These are phyloP conservation scores for Synanthedon vespiformis DNA, from an alignment of 2,888 invertebrate species.

Conservation along the genomic window DNA sequence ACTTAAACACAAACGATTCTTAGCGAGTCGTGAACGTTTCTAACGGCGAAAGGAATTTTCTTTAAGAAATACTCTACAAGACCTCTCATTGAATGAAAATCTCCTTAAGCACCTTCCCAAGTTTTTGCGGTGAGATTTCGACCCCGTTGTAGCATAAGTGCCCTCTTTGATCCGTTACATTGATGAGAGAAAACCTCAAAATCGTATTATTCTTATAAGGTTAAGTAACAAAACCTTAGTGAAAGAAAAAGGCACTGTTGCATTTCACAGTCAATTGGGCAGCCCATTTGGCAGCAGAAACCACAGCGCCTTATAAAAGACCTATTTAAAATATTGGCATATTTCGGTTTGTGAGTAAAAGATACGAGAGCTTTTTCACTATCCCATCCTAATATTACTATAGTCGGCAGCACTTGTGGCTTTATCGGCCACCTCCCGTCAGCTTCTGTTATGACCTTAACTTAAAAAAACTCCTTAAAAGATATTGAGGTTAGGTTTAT, in stretches of 20 bases:
- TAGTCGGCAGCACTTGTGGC: not conserved
- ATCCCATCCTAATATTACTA: not conserved
- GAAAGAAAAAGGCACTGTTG: too few species aligned
- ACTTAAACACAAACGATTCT: constrained; percentile 14
- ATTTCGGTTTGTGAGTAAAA: too few species aligned
- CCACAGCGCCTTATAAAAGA: too few species aligned
- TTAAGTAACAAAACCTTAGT: not conserved
- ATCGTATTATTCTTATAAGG: not conserved
- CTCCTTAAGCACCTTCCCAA: constrained; percentile 7
- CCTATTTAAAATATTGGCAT: too few species aligned
- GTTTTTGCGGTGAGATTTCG: constrained; percentile 10
- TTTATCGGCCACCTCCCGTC: too few species aligned
- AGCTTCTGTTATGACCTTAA: too few species aligned
- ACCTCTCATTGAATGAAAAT: constrained; percentile 17
- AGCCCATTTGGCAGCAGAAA: too few species aligned
- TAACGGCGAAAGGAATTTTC: constrained; percentile 3
- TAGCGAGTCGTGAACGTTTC: constrained; percentile 4
- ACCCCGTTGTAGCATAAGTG: constrained; percentile 5
- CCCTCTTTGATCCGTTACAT: constrained; percentile 8
- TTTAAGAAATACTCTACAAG: constrained; percentile 8
- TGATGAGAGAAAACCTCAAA: not conserved
- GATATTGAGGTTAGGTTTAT: too few species aligned
- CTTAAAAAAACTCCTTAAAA: too few species aligned
- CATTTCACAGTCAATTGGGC: too few species aligned
- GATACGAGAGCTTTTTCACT: too few species aligned